Evolutionary conservation across 2,113 vertebrate species (phyloP).

Genomic region (Oncorhynchus tshawytscha): DNA sequence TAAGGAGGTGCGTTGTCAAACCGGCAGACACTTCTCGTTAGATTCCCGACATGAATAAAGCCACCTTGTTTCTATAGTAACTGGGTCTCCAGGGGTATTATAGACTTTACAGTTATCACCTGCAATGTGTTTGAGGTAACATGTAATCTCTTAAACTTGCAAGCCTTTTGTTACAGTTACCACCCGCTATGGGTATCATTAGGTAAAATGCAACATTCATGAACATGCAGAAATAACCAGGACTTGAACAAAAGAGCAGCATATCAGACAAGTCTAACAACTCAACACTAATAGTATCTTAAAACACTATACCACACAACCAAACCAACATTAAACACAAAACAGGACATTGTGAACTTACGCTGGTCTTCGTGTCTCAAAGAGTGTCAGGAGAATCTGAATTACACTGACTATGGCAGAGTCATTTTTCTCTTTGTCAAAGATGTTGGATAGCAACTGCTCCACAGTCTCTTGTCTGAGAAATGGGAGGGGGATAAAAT

Average conservation of each 20-base stretch:
- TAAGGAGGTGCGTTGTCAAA: too few species aligned
- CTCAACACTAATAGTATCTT: background rate
- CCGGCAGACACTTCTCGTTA: too few species aligned
- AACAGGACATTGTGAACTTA: constrained; percentile 68
- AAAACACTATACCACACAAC: background rate
- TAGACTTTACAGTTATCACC: too few species aligned
- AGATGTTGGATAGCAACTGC: constrained; percentile 92
- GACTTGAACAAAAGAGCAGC: background rate
- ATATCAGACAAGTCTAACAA: background rate
- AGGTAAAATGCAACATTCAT: background rate
- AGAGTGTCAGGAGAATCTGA: constrained; percentile 93
- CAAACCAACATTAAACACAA: background rate
- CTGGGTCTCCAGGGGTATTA: too few species aligned
- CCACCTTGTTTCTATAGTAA: too few species aligned
- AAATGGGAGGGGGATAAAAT: constrained; percentile 2
- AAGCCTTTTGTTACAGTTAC: too few species aligned
- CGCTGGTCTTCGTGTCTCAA: constrained; percentile 95
- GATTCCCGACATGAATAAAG: too few species aligned
- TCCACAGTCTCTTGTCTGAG: constrained; percentile 94
- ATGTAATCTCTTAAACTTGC: too few species aligned
- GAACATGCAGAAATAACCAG: too few species aligned
- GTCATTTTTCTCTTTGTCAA: constrained; percentile 95
- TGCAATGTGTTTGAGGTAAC: too few species aligned
- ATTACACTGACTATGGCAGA: constrained; percentile 97
- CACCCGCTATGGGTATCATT: too few species aligned